These are phyloP conservation scores for Anthonomus grandis DNA, from an alignment of 1,140 invertebrate species.

Conservation along the genomic window DNA sequence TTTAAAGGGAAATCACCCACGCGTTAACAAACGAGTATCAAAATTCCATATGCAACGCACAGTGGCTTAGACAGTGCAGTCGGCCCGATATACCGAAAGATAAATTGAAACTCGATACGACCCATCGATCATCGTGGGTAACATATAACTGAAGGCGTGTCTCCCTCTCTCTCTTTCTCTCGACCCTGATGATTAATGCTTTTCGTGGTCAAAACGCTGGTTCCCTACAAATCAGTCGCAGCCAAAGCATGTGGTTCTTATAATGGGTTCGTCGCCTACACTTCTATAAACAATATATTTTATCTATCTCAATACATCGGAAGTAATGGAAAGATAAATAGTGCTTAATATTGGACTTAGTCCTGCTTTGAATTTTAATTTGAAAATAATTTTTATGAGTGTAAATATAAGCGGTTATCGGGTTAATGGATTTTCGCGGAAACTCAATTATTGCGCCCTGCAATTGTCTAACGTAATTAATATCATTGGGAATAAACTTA, in stretches of 20 bases:
- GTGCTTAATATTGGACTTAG: too few relatives aligned
- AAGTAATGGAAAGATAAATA: too few relatives aligned
- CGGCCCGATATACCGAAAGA: conserved; percentile 14
- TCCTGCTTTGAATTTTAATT: too few relatives aligned
- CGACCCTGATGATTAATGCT: conserved; percentile 11
- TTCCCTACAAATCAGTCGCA: conserved; percentile 33
- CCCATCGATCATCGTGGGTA: conserved; percentile 30
- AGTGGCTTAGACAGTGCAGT: conserved; percentile 20
- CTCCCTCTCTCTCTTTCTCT: too few relatives aligned
- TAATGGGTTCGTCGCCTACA: conserved; percentile 33
- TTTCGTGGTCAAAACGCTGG: background rate
- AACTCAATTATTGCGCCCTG: too few relatives aligned
- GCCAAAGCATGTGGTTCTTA: conserved; percentile 34
- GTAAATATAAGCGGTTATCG: too few relatives aligned
- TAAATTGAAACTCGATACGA: conserved; percentile 32
- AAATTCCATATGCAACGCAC: conserved; percentile 21
- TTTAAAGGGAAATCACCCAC: too few relatives aligned
- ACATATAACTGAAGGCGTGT: conserved; percentile 27
- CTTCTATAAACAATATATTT: conserved; percentile 17
- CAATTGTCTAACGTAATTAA: too few relatives aligned
- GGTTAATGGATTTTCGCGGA: too few relatives aligned
- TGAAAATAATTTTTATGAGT: too few relatives aligned
- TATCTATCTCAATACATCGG: background rate
- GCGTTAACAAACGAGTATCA: too few relatives aligned
- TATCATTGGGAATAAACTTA: too few relatives aligned